Percentiles rank a stretch among this genome's conserved stretches.
phyloP scores from a whole-genome alignment of 2,113 vertebrate species.

The Macrotis lagotis region DNA sequence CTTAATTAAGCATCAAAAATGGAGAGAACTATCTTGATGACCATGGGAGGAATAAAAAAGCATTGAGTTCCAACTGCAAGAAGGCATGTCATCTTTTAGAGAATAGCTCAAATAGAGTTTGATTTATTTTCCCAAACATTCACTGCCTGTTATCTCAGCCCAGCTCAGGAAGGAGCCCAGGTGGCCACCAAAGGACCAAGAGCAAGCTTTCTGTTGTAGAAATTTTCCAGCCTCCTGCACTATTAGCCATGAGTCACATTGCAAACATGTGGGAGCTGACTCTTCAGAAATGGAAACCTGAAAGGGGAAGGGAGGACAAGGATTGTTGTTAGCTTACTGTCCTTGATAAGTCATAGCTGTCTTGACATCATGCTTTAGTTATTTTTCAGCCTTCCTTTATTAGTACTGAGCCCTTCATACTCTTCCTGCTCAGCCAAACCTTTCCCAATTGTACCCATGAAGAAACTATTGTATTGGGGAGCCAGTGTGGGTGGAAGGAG shows the following conservation, averaged over 20 bases:
- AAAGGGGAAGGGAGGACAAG: constrained; percentile 44
- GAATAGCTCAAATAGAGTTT: constrained; percentile 72
- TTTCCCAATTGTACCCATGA: neutral
- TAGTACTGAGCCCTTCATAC: neutral
- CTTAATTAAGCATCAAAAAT: constrained; percentile 24
- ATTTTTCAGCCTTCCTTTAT: neutral
- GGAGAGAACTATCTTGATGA: constrained; percentile 61
- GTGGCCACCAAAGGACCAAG: constrained; percentile 71
- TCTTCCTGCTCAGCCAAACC: constrained; percentile 4
- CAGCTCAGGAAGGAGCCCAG: constrained; percentile 73
- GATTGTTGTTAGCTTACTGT: constrained; percentile 60
- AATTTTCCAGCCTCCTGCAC: constrained; percentile 25
- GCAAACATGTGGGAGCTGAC: constrained; percentile 77
- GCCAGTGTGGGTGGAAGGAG: neutral
- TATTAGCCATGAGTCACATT: constrained; percentile 70
- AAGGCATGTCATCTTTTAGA: constrained; percentile 73
- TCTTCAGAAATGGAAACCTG: constrained; percentile 82
- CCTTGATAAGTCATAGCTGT: constrained; percentile 71
- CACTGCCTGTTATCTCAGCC: constrained; percentile 72
- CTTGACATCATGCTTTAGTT: neutral
- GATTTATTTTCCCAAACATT: constrained; percentile 66
- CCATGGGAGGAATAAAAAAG: constrained; percentile 67
- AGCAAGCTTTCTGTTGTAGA: constrained; percentile 52
- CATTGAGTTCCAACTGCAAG: constrained; percentile 72
- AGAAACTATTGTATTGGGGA: neutral